A percentile compares a stretch with the other conserved stretches of the same genome.
phyloP scores from a whole-genome alignment of 2,113 vertebrate species.

The Prunella fulvescens region DNA sequence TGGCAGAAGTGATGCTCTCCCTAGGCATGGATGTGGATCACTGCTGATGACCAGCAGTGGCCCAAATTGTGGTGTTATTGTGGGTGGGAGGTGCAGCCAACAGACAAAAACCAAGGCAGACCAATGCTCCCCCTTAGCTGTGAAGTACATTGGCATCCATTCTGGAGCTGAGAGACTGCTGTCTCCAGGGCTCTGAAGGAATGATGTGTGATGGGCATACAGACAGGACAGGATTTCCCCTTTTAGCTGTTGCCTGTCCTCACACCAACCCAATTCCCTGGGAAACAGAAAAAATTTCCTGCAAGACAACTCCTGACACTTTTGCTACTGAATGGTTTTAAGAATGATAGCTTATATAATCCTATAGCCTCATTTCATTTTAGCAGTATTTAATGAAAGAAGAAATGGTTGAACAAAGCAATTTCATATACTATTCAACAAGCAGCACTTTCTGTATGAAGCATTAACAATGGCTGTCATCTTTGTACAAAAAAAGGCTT shows the following conservation, averaged over 20 bases:
- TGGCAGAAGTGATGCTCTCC: not conserved
- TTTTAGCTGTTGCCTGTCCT: not conserved
- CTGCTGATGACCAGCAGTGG: not conserved
- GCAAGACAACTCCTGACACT: not conserved
- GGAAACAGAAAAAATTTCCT: not conserved
- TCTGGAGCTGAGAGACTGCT: not conserved
- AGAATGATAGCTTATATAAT: slow-evolving; percentile 28
- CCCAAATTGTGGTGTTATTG: not conserved
- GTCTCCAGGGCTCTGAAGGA: not conserved
- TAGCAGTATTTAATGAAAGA: slow-evolving; percentile 26
- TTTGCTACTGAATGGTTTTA: not conserved
- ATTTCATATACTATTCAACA: slow-evolving; percentile 29
- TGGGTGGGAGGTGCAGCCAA: not conserved
- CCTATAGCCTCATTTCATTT: not conserved
- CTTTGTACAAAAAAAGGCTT: not conserved
- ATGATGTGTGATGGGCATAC: not conserved
- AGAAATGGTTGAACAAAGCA: slow-evolving; percentile 16
- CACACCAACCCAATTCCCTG: not conserved
- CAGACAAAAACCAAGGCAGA: not conserved
- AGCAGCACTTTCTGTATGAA: not conserved
- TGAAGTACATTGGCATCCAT: accelerated
- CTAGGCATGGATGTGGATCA: not conserved
- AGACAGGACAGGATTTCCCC: not conserved
- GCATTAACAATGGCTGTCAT: slow-evolving; percentile 45
- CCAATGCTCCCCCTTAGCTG: not conserved